Evolutionary conservation across 2,113 vertebrate species (phyloP).

Genomic region (Chinchilla lanigera): DNA sequence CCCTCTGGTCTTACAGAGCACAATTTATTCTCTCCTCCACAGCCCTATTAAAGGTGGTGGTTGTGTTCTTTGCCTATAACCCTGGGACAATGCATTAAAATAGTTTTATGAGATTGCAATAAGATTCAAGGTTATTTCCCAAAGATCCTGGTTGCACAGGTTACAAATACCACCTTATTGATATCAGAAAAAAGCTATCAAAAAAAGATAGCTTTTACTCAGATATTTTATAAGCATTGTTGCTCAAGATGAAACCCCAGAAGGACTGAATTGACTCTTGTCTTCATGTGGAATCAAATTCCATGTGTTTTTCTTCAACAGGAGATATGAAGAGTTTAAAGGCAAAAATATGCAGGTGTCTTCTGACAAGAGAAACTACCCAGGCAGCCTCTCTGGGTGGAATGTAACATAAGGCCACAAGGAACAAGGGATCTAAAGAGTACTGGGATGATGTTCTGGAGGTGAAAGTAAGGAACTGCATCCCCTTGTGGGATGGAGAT

Average conservation of each 20-base stretch:
- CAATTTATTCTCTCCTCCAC: conserved; percentile 44
- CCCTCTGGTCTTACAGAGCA: conserved; percentile 30
- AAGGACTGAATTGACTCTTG: conserved; percentile 71
- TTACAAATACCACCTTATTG: conserved; percentile 82
- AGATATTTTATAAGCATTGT: conserved; percentile 76
- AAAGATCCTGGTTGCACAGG: conserved; percentile 78
- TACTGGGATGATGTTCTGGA: fast-evolving
- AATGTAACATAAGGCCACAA: not conserved
- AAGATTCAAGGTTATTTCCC: conserved; percentile 77
- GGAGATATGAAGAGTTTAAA: conserved; percentile 47
- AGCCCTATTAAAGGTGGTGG: conserved; percentile 58
- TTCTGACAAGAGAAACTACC: not conserved
- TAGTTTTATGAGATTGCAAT: conserved; percentile 71
- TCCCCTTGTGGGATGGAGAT: not conserved
- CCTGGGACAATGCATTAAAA: conserved; percentile 74
- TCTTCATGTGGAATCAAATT: conserved; percentile 66
- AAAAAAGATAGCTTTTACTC: conserved; percentile 67
- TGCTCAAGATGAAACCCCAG: conserved; percentile 75
- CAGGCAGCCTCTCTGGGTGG: not conserved
- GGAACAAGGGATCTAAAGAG: not conserved
- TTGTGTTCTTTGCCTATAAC: conserved; percentile 44
- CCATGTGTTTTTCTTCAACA: conserved; percentile 44
- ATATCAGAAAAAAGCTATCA: too few relatives aligned
- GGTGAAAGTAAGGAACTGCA: not conserved
- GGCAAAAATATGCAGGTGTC: conserved; percentile 66